Conservation (phyloP, 2,113 vertebrate species). For the Phaethornis superciliosus region DNA sequence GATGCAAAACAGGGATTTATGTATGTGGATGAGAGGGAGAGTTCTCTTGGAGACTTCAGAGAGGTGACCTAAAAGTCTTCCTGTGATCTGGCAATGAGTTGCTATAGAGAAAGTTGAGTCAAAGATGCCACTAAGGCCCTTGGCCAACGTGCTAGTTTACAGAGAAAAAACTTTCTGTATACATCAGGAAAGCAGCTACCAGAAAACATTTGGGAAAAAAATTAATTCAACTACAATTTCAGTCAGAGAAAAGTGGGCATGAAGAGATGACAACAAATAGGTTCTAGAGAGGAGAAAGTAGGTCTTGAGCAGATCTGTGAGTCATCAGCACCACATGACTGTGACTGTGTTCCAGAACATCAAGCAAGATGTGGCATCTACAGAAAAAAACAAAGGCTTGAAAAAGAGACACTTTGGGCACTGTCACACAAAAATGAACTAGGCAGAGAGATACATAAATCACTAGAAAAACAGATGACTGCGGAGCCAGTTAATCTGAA, state of each 20-base stretch:
- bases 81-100: neutral
- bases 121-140: neutral
- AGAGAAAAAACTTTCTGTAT: neutral
- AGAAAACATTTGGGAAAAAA: neutral
- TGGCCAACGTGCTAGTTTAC: neutral
- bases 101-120: neutral
- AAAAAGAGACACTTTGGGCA: neutral
- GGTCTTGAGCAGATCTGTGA: neutral
- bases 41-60: neutral
- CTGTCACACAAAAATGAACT: neutral
- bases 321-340: neutral
- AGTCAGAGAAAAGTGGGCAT: neutral
- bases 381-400: neutral
- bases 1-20: neutral
- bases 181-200: neutral
- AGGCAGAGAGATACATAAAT: neutral
- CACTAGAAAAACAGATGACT: neutral
- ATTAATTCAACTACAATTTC: neutral
- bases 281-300: neutral
- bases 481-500: neutral
- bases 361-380: neutral
- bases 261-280: neutral
- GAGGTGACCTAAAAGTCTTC: neutral
- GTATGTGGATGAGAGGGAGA: neutral
- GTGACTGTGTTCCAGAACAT: neutral